These are phyloP conservation scores for Astyanax mexicanus DNA, from an alignment of 2,797 vertebrate species.

Conservation along the genomic window DNA sequence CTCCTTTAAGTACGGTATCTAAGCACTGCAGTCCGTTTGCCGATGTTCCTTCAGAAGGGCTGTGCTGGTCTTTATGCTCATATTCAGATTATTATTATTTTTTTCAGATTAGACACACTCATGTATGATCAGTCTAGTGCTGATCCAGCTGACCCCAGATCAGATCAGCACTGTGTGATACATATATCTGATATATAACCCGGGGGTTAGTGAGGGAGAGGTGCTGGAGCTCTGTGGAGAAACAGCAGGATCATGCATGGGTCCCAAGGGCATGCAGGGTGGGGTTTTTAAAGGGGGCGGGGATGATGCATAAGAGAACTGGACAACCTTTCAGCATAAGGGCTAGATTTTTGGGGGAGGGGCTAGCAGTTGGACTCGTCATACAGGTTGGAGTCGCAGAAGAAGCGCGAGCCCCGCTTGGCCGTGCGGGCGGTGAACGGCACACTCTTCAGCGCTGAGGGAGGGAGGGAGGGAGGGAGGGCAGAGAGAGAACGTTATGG, in stretches of 20 bases:
- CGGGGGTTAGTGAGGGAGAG: slow-evolving; percentile 50
- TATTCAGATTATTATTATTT: slow-evolving; percentile 17
- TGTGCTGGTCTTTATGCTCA: slow-evolving; percentile 25
- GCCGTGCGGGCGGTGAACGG: slow-evolving; percentile 98
- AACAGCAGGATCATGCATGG: slow-evolving; percentile 73
- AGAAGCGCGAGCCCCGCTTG: slow-evolving; percentile 98
- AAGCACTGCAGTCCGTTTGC: slow-evolving; percentile 27
- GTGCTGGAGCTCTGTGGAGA: slow-evolving; percentile 38
- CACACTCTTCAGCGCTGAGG: slow-evolving; percentile 95
- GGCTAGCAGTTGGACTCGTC: slow-evolving; percentile 98
- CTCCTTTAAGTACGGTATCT: too few relatives aligned
- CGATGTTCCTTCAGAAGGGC: slow-evolving; percentile 25
- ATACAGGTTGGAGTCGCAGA: slow-evolving; percentile 95
- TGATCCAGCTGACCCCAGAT: slow-evolving; percentile 25
- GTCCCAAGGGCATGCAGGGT: slow-evolving; percentile 68
- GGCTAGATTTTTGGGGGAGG: slow-evolving; percentile 51
- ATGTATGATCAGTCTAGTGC: neutral
- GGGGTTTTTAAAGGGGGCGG: slow-evolving; percentile 58
- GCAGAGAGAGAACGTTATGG: slow-evolving; percentile 54
- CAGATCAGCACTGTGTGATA: slow-evolving; percentile 19
- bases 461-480: slow-evolving; percentile 71
- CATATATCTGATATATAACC: neutral
- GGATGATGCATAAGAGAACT: slow-evolving; percentile 75
- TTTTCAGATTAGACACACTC: slow-evolving; percentile 7
- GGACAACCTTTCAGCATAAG: slow-evolving; percentile 81